Percentiles rank a stretch among this genome's conserved stretches.
Conservation (phyloP, 2,113 vertebrate species). For the Pedetes capensis region DNA sequence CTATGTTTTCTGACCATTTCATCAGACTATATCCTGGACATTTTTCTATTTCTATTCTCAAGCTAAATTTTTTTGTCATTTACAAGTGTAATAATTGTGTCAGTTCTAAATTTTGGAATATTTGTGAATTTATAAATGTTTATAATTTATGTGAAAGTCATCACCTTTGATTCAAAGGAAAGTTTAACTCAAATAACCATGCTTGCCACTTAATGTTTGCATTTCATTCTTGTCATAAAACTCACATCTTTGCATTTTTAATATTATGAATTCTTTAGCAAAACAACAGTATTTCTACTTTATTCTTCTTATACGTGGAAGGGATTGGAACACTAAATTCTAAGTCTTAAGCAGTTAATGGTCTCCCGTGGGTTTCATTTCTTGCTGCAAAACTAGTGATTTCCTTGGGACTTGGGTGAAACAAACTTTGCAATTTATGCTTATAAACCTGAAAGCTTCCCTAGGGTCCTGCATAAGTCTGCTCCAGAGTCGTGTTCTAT, state of each 20-base stretch:
- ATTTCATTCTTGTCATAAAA: conserved; percentile 10
- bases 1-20: background rate
- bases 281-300: background rate
- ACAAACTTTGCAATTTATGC: background rate
- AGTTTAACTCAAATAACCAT: background rate
- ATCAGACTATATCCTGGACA: background rate
- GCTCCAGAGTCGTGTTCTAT: background rate
- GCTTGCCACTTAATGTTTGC: background rate
- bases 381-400: conserved; percentile 34
- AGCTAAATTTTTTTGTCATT: background rate
- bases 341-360: conserved; percentile 3
- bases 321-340: background rate
- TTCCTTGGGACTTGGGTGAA: conserved; percentile 22
- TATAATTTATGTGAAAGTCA: conserved; percentile 18
- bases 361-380: background rate
- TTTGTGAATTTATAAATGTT: conserved; percentile 5
- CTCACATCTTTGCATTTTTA: background rate
- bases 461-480: background rate
- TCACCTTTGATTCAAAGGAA: background rate
- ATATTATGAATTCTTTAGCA: background rate
- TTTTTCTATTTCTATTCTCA: conserved; percentile 11
- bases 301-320: background rate
- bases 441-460: background rate
- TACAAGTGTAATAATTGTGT: conserved; percentile 17
- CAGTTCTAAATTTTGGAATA: background rate